Evolutionary conservation across 2,888 invertebrate genomes (phyloP).

Genomic region (Archips xylosteana): DNA sequence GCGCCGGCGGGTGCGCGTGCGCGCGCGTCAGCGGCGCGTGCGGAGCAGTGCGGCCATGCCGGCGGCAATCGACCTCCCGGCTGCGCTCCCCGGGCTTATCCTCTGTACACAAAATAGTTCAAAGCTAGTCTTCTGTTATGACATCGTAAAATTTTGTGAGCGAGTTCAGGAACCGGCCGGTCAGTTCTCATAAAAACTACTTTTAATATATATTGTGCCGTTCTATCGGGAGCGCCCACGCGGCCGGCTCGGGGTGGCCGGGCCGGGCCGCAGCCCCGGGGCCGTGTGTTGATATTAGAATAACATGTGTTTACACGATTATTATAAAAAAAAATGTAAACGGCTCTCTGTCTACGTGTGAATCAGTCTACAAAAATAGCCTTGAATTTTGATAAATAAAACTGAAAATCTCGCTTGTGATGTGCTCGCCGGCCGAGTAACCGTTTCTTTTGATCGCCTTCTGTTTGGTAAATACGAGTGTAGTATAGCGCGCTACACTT

Average conservation of each 20-base stretch:
- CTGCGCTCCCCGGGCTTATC: conserved; percentile 37
- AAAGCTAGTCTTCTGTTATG: conserved; percentile 60
- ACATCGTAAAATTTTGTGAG: conserved; percentile 52
- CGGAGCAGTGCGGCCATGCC: conserved; percentile 9
- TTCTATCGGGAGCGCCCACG: conserved; percentile 5
- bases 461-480: conserved; percentile 37
- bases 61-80: conserved; percentile 31
- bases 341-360: conserved; percentile 24
- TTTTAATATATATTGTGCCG: conserved; percentile 25
- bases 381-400: conserved; percentile 33
- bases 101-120: conserved; percentile 52
- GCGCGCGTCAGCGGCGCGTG: conserved; percentile 35
- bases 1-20: conserved; percentile 48
- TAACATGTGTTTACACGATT: conserved; percentile 34
- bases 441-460: conserved; percentile 38
- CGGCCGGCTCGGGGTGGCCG: conserved; percentile 18
- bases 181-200: conserved; percentile 33
- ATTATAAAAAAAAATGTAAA: conserved; percentile 28
- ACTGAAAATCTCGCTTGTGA: conserved; percentile 21
- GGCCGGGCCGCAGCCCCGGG: conserved; percentile 3
- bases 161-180: conserved; percentile 45
- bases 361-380: conserved; percentile 33
- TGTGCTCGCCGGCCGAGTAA: conserved; percentile 17
- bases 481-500: conserved; percentile 27
- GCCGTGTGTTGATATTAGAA: conserved; percentile 28